Evolutionary conservation across 2,888 invertebrate species (phyloP).

Genomic region (Neoscelio sp.): DNA sequence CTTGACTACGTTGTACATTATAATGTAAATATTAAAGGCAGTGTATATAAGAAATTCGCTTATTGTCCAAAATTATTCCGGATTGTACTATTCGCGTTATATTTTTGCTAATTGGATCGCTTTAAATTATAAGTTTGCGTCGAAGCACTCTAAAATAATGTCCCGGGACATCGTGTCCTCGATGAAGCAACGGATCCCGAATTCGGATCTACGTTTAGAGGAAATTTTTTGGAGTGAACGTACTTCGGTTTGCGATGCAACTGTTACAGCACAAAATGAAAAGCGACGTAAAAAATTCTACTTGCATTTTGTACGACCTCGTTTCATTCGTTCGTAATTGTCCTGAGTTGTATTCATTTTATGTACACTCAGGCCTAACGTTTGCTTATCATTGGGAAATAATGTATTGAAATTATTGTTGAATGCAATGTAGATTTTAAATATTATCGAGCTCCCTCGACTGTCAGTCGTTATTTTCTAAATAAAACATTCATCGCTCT

Average conservation of each 20-base stretch:
- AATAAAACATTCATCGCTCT: conserved; percentile 61
- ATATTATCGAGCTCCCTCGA: conserved; percentile 53
- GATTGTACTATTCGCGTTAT: conserved; percentile 54
- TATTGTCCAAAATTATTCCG: conserved; percentile 42
- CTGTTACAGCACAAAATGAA: conserved; percentile 55
- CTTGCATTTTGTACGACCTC: conserved; percentile 38
- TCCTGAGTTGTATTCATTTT: conserved; percentile 25
- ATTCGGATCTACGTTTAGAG: too few relatives aligned
- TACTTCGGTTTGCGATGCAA: conserved; percentile 33
- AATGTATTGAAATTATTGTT: conserved; percentile 55
- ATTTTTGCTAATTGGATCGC: conserved; percentile 58
- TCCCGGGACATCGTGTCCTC: conserved; percentile 1
- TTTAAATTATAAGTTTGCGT: conserved; percentile 45
- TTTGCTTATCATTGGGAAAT: conserved; percentile 39
- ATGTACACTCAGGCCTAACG: conserved; percentile 40
- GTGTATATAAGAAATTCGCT: conserved; percentile 63
- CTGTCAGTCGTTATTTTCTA: conserved; percentile 58
- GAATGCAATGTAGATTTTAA: conserved; percentile 55
- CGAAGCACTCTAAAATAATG: background rate
- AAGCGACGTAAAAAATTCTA: conserved; percentile 27
- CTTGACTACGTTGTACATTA: conserved; percentile 77
- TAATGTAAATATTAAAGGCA: conserved; percentile 79
- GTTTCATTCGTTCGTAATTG: conserved; percentile 14
- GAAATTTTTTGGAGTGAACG: conserved; percentile 12
- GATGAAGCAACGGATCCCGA: too few relatives aligned